Percentiles rank a stretch among this genome's conserved stretches.
Conservation (phyloP, 2,113 vertebrate genomes). For the Nesogale talazaci region DNA sequence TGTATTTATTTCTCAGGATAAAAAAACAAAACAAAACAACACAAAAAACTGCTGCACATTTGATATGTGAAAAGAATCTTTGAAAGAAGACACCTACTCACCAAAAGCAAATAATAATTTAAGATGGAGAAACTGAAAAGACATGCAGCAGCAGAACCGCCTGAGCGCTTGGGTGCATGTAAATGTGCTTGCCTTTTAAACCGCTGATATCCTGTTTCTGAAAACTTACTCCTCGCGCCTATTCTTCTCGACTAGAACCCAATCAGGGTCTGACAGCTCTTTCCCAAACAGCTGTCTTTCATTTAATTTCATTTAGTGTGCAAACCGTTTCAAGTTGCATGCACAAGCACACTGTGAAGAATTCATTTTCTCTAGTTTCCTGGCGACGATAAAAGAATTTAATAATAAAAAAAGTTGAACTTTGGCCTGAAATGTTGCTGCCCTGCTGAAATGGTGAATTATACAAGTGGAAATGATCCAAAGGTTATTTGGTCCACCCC, state of each 20-base stretch:
- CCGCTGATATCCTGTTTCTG: constrained; percentile 75
- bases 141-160: constrained; percentile 52
- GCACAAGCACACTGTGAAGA: constrained; percentile 75
- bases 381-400: constrained; percentile 76
- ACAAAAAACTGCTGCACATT: constrained; percentile 29
- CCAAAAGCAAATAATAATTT: constrained; percentile 65
- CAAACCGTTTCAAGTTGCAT: constrained; percentile 78
- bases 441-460: constrained; percentile 72
- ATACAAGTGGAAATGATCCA: constrained; percentile 71
- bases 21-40: neutral
- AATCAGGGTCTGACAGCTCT: constrained; percentile 77
- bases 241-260: constrained; percentile 74
- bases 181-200: constrained; percentile 69
- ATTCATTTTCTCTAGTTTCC: constrained; percentile 82
- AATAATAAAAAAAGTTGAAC: constrained; percentile 73
- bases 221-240: constrained; percentile 68
- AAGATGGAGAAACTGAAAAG: constrained; percentile 62
- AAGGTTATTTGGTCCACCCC: constrained; percentile 64
- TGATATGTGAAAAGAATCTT: constrained; percentile 58
- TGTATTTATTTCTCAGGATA: constrained; percentile 65
- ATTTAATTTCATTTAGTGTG: constrained; percentile 80
- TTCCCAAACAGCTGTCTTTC: constrained; percentile 81
- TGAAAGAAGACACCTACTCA: constrained; percentile 73
- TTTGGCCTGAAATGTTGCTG: constrained; percentile 68
- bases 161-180: constrained; percentile 50